A percentile compares a stretch with the other conserved stretches of the same genome.
Evolutionary conservation across 2,888 invertebrate genomes (phyloP).

Genomic region (Oasisia sp.): DNA sequence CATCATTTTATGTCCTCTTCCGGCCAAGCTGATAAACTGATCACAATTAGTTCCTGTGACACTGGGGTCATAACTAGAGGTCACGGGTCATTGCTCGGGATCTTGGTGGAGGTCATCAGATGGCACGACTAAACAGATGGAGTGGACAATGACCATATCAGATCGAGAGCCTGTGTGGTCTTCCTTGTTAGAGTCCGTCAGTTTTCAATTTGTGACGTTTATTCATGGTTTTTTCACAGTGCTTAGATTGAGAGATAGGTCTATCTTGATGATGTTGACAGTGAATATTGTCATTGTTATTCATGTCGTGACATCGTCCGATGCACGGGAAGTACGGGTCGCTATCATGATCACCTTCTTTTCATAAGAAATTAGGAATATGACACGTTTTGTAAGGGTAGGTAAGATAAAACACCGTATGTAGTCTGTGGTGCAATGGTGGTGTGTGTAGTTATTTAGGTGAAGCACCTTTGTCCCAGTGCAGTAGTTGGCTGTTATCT

Average conservation of each 20-base stretch:
- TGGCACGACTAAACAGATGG: not conserved
- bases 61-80: not conserved
- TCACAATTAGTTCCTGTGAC: not conserved
- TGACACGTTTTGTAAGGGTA: not conserved
- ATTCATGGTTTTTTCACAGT: not conserved
- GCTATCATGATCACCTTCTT: not conserved
- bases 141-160: not conserved
- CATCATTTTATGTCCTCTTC: not conserved
- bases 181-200: not conserved
- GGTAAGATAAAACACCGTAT: not conserved
- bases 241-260: not conserved
- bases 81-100: not conserved
- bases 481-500: not conserved
- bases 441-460: not conserved
- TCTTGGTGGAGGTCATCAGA: not conserved
- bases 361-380: not conserved
- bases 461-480: not conserved
- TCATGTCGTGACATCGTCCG: not conserved
- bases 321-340: not conserved
- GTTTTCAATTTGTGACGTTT: not conserved
- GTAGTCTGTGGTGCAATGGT: not conserved
- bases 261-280: not conserved
- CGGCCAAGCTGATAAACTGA: not conserved
- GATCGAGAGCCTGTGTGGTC: not conserved
- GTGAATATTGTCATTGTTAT: not conserved